Conservation (phyloP, 2,888 invertebrate genomes). For the Eupeodes luniger region DNA sequence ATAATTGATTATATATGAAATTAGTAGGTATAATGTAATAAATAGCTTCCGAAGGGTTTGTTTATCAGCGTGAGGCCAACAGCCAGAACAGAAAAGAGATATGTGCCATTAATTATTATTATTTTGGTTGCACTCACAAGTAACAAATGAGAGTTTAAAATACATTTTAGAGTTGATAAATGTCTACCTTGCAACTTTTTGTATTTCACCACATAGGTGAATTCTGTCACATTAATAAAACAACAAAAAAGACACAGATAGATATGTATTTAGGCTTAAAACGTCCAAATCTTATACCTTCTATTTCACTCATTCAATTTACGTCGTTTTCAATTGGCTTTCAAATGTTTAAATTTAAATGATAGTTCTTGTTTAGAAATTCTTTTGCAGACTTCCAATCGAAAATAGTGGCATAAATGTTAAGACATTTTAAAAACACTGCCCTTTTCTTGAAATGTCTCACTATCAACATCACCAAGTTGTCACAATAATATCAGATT, state of each 20-base stretch:
- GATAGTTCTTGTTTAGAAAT: too few relatives aligned
- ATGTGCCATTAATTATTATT: slow-evolving; percentile 1
- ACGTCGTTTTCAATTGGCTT: too few relatives aligned
- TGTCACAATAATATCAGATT: slow-evolving; percentile 28
- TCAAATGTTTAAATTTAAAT: too few relatives aligned
- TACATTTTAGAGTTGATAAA: background rate
- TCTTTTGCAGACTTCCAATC: too few relatives aligned
- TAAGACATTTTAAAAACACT: background rate
- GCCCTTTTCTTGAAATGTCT: slow-evolving; percentile 8
- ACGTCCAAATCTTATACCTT: too few relatives aligned
- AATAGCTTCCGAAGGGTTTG: slow-evolving; percentile 42
- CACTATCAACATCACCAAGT: slow-evolving; percentile 24
- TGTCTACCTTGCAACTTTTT: too few relatives aligned
- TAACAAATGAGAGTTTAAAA: slow-evolving; percentile 7
- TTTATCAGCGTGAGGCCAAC: slow-evolving; percentile 35
- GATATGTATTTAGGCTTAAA: too few relatives aligned
- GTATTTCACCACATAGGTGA: too few relatives aligned
- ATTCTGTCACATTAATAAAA: too few relatives aligned
- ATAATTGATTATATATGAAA: background rate
- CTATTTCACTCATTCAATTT: too few relatives aligned
- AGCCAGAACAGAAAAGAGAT: background rate
- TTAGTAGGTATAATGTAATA: slow-evolving; percentile 10
- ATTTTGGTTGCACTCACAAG: background rate
- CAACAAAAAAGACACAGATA: too few relatives aligned
- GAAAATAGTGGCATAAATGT: slow-evolving; percentile 22